Evolutionary conservation across 1,140 invertebrate genomes (phyloP).

Genomic region (Drosophila teissieri): DNA sequence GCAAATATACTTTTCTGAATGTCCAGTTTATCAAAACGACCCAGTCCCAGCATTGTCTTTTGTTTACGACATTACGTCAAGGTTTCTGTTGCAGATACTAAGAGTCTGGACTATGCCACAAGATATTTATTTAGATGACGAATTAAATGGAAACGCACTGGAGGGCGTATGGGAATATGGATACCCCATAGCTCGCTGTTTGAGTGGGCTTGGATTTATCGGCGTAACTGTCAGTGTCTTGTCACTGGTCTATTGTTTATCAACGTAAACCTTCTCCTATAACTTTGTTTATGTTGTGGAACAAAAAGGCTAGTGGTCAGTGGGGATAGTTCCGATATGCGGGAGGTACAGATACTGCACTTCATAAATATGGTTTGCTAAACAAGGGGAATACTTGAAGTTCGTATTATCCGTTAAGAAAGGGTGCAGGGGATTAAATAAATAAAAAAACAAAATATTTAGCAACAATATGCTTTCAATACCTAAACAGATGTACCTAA

Average conservation of each 20-base stretch:
- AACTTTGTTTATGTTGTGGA: constrained; percentile 27
- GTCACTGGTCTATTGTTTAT: constrained; percentile 72
- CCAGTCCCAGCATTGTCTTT: constrained; percentile 50
- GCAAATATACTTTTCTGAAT: constrained; percentile 11
- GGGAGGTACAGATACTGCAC: constrained; percentile 14
- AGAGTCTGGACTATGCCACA: constrained; percentile 12
- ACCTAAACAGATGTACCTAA: no score
- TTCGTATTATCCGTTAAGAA: not conserved
- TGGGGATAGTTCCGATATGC: constrained; percentile 18
- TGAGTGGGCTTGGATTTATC: constrained; percentile 57
- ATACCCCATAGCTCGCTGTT: constrained; percentile 25
- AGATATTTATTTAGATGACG: constrained; percentile 56
- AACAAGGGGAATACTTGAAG: not conserved
- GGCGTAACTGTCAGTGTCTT: constrained; percentile 64
- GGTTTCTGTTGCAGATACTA: constrained; percentile 39
- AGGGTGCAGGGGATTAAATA: no score
- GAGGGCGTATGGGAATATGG: not conserved
- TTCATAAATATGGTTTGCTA: constrained; percentile 3
- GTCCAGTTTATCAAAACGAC: constrained; percentile 56
- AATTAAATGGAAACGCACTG: constrained; percentile 24
- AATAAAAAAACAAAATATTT: no score
- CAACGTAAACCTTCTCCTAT: constrained; percentile 8
- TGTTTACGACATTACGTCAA: constrained; percentile 58
- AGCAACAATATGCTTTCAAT: no score
- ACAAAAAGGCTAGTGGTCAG: constrained; percentile 4